phyloP scores from a whole-genome alignment of 2,888 invertebrate species.

The Hecatera dysodea region DNA sequence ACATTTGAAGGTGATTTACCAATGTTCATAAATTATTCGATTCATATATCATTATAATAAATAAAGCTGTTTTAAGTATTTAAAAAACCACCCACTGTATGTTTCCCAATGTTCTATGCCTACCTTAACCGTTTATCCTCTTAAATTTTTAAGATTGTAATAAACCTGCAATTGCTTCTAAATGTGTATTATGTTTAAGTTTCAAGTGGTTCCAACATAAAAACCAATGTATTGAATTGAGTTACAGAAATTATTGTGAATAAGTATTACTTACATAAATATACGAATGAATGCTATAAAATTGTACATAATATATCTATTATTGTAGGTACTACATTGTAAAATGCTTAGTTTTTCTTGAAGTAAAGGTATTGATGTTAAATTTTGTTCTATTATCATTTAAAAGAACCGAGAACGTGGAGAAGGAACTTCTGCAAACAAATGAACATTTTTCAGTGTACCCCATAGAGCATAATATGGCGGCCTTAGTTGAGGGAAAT shows the following conservation, averaged over 20 bases:
- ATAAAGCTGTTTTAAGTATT: constrained; percentile 48
- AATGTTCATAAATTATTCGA: constrained; percentile 31
- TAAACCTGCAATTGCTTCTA: constrained; percentile 19
- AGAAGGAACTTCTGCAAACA: no score
- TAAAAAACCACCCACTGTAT: constrained; percentile 38
- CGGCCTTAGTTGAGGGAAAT: no score
- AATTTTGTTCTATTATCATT: constrained; percentile 57
- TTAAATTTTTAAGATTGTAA: constrained; percentile 49
- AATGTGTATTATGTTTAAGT: constrained; percentile 50
- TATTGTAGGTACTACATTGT: constrained; percentile 77
- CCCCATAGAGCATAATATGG: no score
- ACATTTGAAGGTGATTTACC: constrained; percentile 30
- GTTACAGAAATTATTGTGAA: constrained; percentile 56
- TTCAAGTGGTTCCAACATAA: constrained; percentile 40
- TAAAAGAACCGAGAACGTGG: no score
- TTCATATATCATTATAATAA: constrained; percentile 41
- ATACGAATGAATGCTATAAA: constrained; percentile 68
- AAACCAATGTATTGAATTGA: constrained; percentile 46
- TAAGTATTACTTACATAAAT: constrained; percentile 64
- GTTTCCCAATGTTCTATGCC: constrained; percentile 45
- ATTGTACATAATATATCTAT: constrained; percentile 72
- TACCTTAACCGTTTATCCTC: constrained; percentile 31
- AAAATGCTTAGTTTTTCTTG: constrained; percentile 86
- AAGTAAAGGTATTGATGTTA: constrained; percentile 85
- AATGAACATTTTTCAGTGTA: no score